Conservation (phyloP, 2,888 invertebrate species). For the Monoplex corrugatus region DNA sequence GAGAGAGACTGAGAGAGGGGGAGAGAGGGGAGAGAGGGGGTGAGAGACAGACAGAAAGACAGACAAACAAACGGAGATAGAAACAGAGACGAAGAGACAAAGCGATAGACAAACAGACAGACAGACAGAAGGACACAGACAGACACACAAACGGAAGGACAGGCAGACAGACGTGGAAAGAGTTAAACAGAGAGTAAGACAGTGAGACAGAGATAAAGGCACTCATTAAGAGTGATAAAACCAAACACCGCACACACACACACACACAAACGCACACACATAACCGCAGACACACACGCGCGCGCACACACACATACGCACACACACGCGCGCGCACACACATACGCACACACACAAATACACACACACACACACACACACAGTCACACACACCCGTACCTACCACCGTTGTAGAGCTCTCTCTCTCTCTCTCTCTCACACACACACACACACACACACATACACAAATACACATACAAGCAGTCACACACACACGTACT, state of each 20-base stretch:
- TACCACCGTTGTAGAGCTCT: not conserved
- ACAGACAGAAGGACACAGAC: not conserved
- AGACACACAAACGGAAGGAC: too few species aligned
- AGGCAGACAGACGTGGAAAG: too few species aligned
- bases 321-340: not conserved
- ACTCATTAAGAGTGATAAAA: too few species aligned
- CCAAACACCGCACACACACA: not conserved
- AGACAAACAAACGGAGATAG: not conserved
- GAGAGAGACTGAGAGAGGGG: not conserved
- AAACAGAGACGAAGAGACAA: not conserved
- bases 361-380: not conserved
- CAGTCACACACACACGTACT: not conserved
- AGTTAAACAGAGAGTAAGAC: too few species aligned
- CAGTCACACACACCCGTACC: not conserved
- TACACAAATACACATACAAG: not conserved
- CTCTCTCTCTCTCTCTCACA: not conserved
- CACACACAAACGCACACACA: conserved; percentile 7
- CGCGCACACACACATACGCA: not conserved
- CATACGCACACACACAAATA: not conserved
- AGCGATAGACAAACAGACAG: not conserved
- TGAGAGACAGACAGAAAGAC: not conserved
- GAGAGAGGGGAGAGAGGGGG: not conserved
- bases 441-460: not conserved
- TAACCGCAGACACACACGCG: conserved; percentile 1
- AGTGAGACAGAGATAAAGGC: too few species aligned